A percentile compares a stretch with the other conserved stretches of the same genome.
These are phyloP conservation scores for Cartodere bifasciata DNA, from an alignment of 2,888 invertebrate species.

Conservation along the genomic window DNA sequence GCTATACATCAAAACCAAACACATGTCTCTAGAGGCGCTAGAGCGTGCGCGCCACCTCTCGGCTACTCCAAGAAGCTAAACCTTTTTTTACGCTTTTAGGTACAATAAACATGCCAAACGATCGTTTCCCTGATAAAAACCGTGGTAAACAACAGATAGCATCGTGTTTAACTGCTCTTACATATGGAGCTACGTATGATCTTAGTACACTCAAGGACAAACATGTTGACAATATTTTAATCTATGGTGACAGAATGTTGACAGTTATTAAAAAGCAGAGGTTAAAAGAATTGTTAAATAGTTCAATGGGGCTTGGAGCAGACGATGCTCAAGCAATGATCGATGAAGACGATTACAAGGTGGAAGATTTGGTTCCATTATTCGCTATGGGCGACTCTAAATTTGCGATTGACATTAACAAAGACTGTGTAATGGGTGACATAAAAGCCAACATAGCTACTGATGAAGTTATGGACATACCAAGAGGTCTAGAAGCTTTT, in stretches of 20 bases:
- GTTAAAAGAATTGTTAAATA: constrained; percentile 18
- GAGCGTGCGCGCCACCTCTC: no score
- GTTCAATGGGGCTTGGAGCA: constrained; percentile 19
- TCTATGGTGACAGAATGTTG: constrained; percentile 50
- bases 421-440: constrained; percentile 29
- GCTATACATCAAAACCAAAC: no score
- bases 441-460: constrained; percentile 23
- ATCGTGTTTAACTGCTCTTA: constrained; percentile 44
- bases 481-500: constrained; percentile 28
- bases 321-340: constrained; percentile 26
- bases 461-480: constrained; percentile 27
- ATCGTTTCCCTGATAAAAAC: constrained; percentile 27
- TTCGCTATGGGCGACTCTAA: constrained; percentile 31
- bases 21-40: no score
- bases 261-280: constrained; percentile 33
- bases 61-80: not conserved
- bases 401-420: constrained; percentile 26
- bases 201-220: constrained; percentile 43
- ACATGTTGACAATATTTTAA: constrained; percentile 45
- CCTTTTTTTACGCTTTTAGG: constrained; percentile 20
- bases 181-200: constrained; percentile 44
- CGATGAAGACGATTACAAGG: constrained; percentile 19
- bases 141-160: constrained; percentile 41
- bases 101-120: constrained; percentile 21
- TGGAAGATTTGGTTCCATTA: constrained; percentile 24